Evolutionary conservation across 2,888 invertebrate species (phyloP), one percentile per base, ranked within the genome.

Genomic region (Spodoptera littoralis): DNA sequence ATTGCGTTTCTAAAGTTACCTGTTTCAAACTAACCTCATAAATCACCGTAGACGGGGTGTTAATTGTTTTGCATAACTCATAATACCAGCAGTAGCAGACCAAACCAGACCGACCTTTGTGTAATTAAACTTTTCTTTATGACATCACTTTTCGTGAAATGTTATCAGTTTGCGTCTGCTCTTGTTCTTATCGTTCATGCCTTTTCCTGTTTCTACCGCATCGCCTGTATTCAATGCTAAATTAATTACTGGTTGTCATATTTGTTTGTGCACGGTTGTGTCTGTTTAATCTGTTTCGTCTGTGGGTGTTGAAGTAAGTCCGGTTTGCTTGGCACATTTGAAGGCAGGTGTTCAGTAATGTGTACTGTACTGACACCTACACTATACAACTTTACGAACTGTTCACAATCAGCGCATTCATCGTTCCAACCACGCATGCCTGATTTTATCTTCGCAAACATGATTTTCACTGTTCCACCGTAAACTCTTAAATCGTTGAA

Each of bases 321-420:
- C 52, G 66, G 70, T 77, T 70, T 65, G 27, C 58, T 56, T 57
- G 45, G 13, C 30, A 44, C 30, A 50, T 64, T 58, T 65, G 44
- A 60, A 62, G 61, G 79, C 86, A 88, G 88, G 87, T 88, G 86
- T 84, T 82, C 67, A 75, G 65, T 76, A 73, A 76, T 79, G 54
- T 68, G 44, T 48, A 68, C 71, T 68, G 44, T 48, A 68, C 71
- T 52, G 58, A 73, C 77, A 72, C 85, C 80, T 73, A 84, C 82
- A 77, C 76, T 54, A 63, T 58, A 65, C 60, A 69, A 80, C 66
- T 79, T 71, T 69, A 76, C 68, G 71, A 79, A 70, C 68, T 79
- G 73, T 83, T 81, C 74, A 73, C 82, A 83, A 85, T 83, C 82
- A 66, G 65, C 70, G 76, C 76, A 82, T 82, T 81, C 82, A 82